Conservation (phyloP, 2,113 vertebrate genomes). For the Willisornis vidua region DNA sequence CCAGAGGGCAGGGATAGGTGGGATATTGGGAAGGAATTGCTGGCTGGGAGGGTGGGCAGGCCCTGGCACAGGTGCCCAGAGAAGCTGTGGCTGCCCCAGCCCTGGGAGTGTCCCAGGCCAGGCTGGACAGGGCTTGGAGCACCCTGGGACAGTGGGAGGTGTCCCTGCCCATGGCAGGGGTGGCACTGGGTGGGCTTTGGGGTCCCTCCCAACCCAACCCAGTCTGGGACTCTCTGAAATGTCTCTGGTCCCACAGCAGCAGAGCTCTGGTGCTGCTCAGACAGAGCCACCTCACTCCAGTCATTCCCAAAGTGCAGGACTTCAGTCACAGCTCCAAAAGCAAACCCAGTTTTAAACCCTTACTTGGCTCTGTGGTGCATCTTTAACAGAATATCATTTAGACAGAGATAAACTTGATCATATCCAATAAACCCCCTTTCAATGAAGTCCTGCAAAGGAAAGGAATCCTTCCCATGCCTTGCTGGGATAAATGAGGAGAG, state of each 20-base stretch:
- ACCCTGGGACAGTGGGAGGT: not conserved
- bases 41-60: not conserved
- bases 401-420: not conserved
- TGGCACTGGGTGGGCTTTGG: accelerated
- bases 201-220: not conserved
- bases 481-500: not conserved
- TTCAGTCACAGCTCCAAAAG: not conserved
- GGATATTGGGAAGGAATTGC: not conserved
- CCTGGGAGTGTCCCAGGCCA: not conserved
- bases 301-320: not conserved
- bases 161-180: not conserved
- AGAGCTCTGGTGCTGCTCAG: not conserved
- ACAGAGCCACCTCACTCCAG: not conserved
- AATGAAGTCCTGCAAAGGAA: not conserved
- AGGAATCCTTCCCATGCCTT: not conserved
- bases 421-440: not conserved
- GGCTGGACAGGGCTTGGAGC: not conserved
- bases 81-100: not conserved
- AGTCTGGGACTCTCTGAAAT: not conserved
- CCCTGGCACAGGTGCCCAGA: not conserved
- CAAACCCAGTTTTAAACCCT: not conserved
- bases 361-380: accelerated
- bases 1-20: not conserved
- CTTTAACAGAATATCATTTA: not conserved
- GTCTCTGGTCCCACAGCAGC: not conserved